These are phyloP conservation scores for Aethina tumida DNA, from an alignment of 1,140 invertebrate species.

Conservation along the genomic window DNA sequence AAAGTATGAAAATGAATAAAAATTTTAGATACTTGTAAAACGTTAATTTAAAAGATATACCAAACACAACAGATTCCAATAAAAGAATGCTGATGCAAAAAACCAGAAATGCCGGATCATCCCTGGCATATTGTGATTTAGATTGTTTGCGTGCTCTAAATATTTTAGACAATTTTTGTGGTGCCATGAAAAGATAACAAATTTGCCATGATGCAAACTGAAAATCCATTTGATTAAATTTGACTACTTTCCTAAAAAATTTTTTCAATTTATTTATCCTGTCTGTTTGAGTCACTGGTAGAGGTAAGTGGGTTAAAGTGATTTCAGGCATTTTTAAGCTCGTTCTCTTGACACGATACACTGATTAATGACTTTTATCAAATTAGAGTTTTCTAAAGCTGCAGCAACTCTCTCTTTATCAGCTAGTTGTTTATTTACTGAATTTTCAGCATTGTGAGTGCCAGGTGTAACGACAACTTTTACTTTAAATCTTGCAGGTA, in stretches of 20 bases:
- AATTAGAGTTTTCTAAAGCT: constrained; percentile 85
- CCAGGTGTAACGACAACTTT: constrained; percentile 85
- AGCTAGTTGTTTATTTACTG: constrained; percentile 94
- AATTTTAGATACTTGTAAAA: constrained; percentile 76
- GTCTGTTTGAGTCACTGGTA: constrained; percentile 10
- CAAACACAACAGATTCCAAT: constrained; percentile 84
- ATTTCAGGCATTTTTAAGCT: constrained; percentile 13
- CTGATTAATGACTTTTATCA: constrained; percentile 91
- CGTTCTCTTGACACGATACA: constrained; percentile 49
- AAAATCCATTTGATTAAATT: constrained; percentile 99
- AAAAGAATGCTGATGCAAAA: constrained; percentile 79
- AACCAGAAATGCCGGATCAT: constrained; percentile 98
- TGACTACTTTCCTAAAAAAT: constrained; percentile 82
- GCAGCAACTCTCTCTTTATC: constrained; percentile 98
- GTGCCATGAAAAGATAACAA: constrained; percentile 88
- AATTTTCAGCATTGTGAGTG: constrained; percentile 80
- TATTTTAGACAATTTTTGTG: constrained; percentile 97
- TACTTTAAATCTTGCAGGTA: constrained; percentile 84
- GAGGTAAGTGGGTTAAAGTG: constrained; percentile 1
- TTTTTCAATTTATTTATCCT: constrained; percentile 40
- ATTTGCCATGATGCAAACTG: constrained; percentile 99
- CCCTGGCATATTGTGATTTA: constrained; percentile 97
- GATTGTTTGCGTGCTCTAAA: constrained; percentile 98
- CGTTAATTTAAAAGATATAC: constrained; percentile 65
- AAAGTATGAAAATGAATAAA: constrained; percentile 84